A percentile compares a stretch with the other conserved stretches of the same genome.
phyloP scores from a whole-genome alignment of 2,113 vertebrate genomes.

The Bostrychus sinensis region DNA sequence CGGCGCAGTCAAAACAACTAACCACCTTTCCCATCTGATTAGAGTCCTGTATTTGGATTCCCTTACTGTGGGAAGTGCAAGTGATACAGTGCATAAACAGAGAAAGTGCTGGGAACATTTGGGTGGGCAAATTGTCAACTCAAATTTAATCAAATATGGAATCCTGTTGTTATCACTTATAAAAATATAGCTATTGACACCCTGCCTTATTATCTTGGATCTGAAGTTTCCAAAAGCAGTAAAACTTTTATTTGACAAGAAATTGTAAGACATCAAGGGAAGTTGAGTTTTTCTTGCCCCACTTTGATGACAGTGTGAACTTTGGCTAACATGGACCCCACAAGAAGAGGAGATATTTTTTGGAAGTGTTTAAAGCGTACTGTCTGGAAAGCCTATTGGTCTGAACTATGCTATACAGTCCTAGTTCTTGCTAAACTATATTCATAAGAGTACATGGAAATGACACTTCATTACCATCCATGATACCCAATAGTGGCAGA shows the following conservation, averaged over 20 bases:
- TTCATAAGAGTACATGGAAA: no score
- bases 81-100: constrained; percentile 47
- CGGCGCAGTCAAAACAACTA: constrained; percentile 48
- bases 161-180: constrained; percentile 18
- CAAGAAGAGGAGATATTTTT: background rate
- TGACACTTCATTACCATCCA: no score
- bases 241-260: background rate
- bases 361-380: background rate
- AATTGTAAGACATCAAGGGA: background rate
- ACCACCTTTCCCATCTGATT: constrained; percentile 37
- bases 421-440: no score
- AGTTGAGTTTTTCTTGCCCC: background rate
- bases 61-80: constrained; percentile 45
- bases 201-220: constrained; percentile 1
- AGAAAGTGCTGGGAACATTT: constrained; percentile 23
- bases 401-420: background rate
- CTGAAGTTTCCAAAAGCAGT: background rate
- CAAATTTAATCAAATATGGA: constrained; percentile 17
- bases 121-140: constrained; percentile 16
- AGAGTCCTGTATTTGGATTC: constrained; percentile 44
- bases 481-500: no score
- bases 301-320: background rate
- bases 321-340: background rate
- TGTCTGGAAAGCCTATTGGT: background rate
- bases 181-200: constrained; percentile 2